These are phyloP conservation scores for Meleagris gallopavo DNA, from an alignment of 2,113 vertebrate genomes.

Conservation along the genomic window DNA sequence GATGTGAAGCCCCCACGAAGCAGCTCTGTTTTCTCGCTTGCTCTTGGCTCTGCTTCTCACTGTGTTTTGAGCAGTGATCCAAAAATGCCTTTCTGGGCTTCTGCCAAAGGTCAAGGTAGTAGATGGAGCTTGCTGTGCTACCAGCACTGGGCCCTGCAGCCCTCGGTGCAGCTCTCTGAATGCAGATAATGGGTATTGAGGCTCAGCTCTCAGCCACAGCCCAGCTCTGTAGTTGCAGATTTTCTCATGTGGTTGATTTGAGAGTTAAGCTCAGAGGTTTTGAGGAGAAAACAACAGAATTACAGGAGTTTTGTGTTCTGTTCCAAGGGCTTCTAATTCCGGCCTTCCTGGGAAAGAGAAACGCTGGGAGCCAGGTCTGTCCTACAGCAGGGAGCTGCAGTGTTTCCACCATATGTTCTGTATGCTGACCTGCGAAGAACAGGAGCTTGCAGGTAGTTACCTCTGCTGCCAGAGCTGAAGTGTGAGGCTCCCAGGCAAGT, in stretches of 20 bases:
- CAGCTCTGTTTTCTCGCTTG: background rate
- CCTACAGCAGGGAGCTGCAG: background rate
- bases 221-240: background rate
- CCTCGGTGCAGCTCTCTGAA: fast-evolving
- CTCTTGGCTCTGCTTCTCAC: background rate
- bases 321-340: background rate
- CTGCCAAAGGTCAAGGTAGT: background rate
- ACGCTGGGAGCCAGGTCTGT: background rate
- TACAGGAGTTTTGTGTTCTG: background rate
- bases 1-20: background rate
- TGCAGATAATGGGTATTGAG: background rate
- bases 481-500: background rate
- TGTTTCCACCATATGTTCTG: background rate
- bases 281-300: background rate
- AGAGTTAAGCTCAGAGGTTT: background rate
- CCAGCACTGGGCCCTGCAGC: too few species aligned
- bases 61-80: background rate
- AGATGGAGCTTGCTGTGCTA: background rate
- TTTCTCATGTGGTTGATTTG: background rate
- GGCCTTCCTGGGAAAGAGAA: background rate
- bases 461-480: background rate
- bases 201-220: background rate
- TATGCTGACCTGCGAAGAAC: background rate
- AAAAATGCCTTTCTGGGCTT: background rate
- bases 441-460: background rate